Evolutionary conservation across 2,113 vertebrate genomes (phyloP).

Genomic region (Dolichallabes microphthalmus): DNA sequence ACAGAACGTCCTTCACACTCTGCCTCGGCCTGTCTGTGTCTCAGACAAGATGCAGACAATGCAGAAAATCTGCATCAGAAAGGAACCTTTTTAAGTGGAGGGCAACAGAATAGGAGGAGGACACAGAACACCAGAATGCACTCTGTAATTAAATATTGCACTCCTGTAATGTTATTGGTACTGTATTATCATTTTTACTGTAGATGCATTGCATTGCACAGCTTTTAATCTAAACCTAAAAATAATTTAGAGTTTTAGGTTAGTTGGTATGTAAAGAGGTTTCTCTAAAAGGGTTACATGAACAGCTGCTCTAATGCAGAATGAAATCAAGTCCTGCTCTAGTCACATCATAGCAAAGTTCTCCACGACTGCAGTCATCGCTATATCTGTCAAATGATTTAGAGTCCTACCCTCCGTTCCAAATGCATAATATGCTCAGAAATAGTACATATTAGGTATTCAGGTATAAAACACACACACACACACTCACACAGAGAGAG

Average conservation of each 20-base stretch:
- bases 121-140: not conserved
- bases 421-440: conserved; percentile 51
- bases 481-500: not conserved
- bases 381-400: conserved; percentile 65
- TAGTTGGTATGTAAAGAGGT: not conserved
- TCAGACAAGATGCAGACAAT: conserved; percentile 60
- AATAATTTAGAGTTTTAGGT: conserved; percentile 12
- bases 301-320: conserved; percentile 88
- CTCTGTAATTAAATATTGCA: conserved; percentile 15
- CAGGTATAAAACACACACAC: conserved; percentile 39
- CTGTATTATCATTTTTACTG: not conserved
- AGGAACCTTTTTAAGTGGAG: conserved; percentile 43
- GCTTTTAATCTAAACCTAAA: not conserved
- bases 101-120: not conserved
- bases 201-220: not conserved
- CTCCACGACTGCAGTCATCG: conserved; percentile 65
- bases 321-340: conserved; percentile 79
- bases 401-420: conserved; percentile 55
- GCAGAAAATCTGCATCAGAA: conserved; percentile 62
- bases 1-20: conserved; percentile 72
- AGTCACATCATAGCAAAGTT: conserved; percentile 74
- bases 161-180: not conserved
- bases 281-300: conserved; percentile 6
- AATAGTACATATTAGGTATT: conserved; percentile 60
- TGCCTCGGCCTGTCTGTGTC: conserved; percentile 53